These are phyloP conservation scores for Melanaphis sacchari DNA, from an alignment of 1,140 invertebrate genomes.

Conservation along the genomic window DNA sequence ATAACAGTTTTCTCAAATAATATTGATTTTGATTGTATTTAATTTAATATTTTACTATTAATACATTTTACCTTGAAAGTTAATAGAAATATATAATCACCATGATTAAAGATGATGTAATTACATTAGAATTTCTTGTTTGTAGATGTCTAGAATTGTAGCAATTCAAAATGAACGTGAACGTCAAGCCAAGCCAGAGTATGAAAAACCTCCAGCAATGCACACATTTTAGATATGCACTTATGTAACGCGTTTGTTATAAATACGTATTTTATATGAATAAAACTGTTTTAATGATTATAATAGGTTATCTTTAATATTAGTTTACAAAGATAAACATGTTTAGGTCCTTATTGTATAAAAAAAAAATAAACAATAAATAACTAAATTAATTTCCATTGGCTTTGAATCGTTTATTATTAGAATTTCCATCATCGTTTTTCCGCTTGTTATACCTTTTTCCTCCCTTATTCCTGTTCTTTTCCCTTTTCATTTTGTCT, in stretches of 20 bases:
- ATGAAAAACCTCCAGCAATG: slow-evolving; percentile 49
- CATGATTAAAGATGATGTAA: neutral
- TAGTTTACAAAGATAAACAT: neutral
- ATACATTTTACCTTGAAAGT: neutral
- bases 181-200: slow-evolving; percentile 2
- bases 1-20: no score
- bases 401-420: slow-evolving; percentile 23
- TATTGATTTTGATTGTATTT: neutral
- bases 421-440: neutral
- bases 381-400: slow-evolving; percentile 34
- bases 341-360: neutral
- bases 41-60: neutral
- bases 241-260: neutral
- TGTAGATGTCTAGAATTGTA: neutral
- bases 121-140: neutral
- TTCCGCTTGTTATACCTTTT: slow-evolving; percentile 32
- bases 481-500: slow-evolving; percentile 39
- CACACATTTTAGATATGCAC: neutral
- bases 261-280: neutral
- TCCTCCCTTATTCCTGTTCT: slow-evolving; percentile 30
- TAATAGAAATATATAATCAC: neutral
- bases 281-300: slow-evolving; percentile 28
- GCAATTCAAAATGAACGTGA: slow-evolving; percentile 17
- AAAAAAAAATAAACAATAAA: neutral
- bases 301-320: slow-evolving; percentile 1